A percentile compares a stretch with the other conserved stretches of the same genome.
Evolutionary conservation across 2,888 invertebrate genomes (phyloP).

Genomic region (Trisateles emortualis): DNA sequence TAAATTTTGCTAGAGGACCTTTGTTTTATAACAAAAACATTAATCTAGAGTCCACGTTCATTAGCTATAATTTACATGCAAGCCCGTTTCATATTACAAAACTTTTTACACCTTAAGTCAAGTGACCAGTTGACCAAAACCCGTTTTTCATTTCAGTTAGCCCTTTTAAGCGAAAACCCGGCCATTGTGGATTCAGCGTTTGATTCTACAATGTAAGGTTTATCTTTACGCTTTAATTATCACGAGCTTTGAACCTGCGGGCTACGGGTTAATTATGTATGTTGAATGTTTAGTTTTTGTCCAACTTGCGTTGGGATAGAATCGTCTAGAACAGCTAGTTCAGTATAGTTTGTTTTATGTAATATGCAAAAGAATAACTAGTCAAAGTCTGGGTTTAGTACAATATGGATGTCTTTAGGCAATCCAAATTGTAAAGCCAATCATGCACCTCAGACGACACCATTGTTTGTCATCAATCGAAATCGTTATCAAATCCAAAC

Average conservation of each 20-base stretch:
- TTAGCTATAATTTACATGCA: background rate
- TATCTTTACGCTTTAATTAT: slow-evolving; percentile 48
- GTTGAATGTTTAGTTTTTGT: background rate
- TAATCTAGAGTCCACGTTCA: background rate
- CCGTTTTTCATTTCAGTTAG: slow-evolving; percentile 36
- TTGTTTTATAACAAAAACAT: background rate
- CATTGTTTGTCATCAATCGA: too few species aligned
- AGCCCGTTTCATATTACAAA: background rate
- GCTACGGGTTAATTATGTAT: background rate
- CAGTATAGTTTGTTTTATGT: too few species aligned
- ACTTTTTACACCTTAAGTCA: background rate
- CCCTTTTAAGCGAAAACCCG: slow-evolving; percentile 38
- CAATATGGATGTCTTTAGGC: too few species aligned
- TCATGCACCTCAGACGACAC: too few species aligned
- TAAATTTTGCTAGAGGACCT: too few species aligned
- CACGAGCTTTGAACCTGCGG: slow-evolving; percentile 32
- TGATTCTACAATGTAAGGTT: slow-evolving; percentile 34
- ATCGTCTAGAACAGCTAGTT: background rate
- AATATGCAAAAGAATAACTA: too few species aligned
- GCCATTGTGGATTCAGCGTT: slow-evolving; percentile 34
- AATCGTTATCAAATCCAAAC: too few species aligned
- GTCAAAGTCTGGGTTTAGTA: too few species aligned
- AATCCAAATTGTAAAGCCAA: too few species aligned
- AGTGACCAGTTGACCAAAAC: background rate
- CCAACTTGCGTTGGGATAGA: background rate